These are phyloP conservation scores for Ictidomys tridecemlineatus DNA, from an alignment of 2,113 vertebrate genomes.

Conservation along the genomic window DNA sequence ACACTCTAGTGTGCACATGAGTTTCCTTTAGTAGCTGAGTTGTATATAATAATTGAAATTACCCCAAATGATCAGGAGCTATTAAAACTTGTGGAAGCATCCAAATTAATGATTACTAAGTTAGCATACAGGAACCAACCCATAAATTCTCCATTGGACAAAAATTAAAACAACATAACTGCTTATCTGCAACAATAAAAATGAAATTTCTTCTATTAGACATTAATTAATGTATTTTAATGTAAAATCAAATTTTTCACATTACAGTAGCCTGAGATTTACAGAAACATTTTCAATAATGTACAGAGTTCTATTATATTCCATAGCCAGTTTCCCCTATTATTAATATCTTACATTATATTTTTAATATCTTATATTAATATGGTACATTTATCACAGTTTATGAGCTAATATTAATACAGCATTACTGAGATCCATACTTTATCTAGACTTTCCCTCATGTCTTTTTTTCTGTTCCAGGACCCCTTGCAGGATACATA, in stretches of 20 bases:
- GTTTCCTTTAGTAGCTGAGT: background rate
- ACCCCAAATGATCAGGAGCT: background rate
- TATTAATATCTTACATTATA: background rate
- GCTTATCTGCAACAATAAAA: background rate
- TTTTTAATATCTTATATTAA: background rate
- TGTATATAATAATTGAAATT: background rate
- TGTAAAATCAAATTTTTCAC: background rate
- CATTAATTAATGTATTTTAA: background rate
- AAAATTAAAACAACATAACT: background rate
- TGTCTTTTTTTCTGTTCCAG: background rate
- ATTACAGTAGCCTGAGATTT: background rate
- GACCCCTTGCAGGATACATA: background rate
- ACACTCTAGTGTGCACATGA: background rate
- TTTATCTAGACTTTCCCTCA: background rate
- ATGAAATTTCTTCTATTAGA: background rate
- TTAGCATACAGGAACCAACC: background rate
- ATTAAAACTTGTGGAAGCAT: background rate
- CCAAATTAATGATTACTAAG: background rate
- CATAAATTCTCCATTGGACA: background rate
- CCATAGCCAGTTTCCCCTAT: background rate
- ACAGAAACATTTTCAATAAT: background rate
- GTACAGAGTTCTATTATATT: background rate
- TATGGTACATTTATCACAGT: background rate
- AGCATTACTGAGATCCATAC: background rate
- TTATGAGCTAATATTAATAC: background rate